These are phyloP conservation scores for Rousettus madagascariensis DNA, from an alignment of 2,797 vertebrate species.

Conservation along the genomic window DNA sequence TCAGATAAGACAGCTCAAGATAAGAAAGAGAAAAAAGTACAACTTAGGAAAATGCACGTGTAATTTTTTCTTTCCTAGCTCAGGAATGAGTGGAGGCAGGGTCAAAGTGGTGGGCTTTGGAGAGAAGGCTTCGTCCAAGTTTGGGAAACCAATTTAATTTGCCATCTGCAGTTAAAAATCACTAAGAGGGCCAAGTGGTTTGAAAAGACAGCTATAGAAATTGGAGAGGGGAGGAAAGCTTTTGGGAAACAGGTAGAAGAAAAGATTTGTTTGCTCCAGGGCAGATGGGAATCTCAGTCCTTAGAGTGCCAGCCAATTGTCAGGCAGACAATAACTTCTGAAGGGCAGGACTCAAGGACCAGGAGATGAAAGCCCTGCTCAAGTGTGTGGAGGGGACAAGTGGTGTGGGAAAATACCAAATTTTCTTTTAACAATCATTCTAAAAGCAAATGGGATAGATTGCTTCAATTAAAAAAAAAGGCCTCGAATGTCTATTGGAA, in stretches of 20 bases:
- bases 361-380: constrained; percentile 49
- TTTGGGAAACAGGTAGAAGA: constrained; percentile 65
- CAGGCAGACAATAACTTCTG: constrained; percentile 64
- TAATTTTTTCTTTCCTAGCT: constrained; percentile 29
- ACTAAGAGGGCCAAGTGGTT: constrained; percentile 56
- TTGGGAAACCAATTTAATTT: constrained; percentile 65
- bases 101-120: constrained; percentile 10
- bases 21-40: neutral
- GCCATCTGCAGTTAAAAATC: constrained; percentile 67
- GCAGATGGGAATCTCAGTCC: constrained; percentile 54
- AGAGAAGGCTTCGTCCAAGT: neutral
- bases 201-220: constrained; percentile 62
- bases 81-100: neutral
- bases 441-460: constrained; percentile 60
- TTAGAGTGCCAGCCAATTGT: constrained; percentile 56
- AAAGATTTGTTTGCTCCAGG: constrained; percentile 64
- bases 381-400: constrained; percentile 22
- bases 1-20: constrained; percentile 7
- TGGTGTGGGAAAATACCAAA: constrained; percentile 69
- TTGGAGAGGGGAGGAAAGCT: constrained; percentile 54
- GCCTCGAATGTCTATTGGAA: constrained; percentile 40
- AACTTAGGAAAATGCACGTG: neutral
- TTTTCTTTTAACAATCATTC: constrained; percentile 42
- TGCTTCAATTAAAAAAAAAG: constrained; percentile 21
- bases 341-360: constrained; percentile 12